These are phyloP conservation scores for Leptopterna dolabrata DNA, from an alignment of 2,888 invertebrate species.

Conservation along the genomic window DNA sequence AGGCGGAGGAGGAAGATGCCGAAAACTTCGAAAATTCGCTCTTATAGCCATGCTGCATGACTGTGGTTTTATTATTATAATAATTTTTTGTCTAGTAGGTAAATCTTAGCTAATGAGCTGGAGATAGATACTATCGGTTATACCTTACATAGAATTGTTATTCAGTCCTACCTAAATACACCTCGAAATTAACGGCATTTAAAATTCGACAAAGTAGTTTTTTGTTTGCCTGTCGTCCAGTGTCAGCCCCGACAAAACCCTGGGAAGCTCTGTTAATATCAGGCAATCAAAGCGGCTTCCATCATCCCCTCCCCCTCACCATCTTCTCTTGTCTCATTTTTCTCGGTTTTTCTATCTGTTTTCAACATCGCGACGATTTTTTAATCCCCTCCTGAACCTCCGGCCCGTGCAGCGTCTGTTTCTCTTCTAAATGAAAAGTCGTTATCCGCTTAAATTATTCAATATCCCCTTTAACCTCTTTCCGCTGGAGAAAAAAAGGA, in stretches of 20 bases:
- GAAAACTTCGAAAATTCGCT: no score
- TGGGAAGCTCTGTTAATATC: background rate
- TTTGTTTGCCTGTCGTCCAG: no score
- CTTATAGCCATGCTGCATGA: no score
- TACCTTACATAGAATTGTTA: no score
- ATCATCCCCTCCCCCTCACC: background rate
- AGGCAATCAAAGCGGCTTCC: background rate
- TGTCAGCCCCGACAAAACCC: background rate
- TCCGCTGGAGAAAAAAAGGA: background rate
- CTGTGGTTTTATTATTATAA: no score
- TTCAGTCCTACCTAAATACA: no score
- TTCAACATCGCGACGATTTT: background rate
- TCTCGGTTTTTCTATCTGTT: background rate
- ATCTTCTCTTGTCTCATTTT: background rate
- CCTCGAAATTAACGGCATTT: no score
- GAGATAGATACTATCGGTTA: no score
- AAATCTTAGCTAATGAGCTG: no score
- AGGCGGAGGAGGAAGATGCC: no score
- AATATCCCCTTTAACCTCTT: conserved; percentile 7
- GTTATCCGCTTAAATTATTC: conserved; percentile 11
- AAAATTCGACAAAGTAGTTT: no score
- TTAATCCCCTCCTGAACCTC: background rate
- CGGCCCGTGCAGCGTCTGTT: background rate
- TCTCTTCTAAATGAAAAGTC: background rate
- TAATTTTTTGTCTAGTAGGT: no score